phyloP scores from a whole-genome alignment of 2,888 invertebrate species.

The Eristalis arbustorum region DNA sequence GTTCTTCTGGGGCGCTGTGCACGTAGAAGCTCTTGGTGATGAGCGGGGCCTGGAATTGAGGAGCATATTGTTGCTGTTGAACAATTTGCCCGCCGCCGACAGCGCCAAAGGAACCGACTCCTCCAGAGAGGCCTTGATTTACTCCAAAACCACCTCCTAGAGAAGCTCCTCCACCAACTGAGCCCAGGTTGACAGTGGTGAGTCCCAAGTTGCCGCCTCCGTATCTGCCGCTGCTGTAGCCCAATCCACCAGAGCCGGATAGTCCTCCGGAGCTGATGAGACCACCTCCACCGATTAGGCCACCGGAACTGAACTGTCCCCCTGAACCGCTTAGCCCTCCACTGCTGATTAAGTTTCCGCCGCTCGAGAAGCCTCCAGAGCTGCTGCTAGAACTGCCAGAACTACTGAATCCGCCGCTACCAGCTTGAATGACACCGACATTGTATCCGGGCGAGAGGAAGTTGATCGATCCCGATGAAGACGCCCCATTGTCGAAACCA shows the following conservation, averaged over 20 bases:
- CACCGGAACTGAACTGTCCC: background rate
- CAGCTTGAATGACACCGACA: background rate
- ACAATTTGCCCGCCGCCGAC: background rate
- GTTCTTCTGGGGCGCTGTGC: conserved; percentile 78
- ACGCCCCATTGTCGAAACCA: conserved; percentile 1
- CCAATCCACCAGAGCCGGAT: conserved; percentile 44
- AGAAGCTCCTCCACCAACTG: background rate
- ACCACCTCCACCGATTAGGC: conserved; percentile 10
- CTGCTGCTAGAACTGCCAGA: background rate
- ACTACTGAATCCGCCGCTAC: background rate
- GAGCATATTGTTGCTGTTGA: conserved; percentile 31
- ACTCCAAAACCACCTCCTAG: conserved; percentile 53
- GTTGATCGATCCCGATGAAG: background rate
- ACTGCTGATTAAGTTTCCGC: background rate
- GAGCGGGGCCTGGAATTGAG: conserved; percentile 71
- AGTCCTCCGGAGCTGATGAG: conserved; percentile 32
- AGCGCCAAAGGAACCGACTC: background rate
- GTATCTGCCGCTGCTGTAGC: background rate
- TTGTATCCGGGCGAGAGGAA: conserved; percentile 39
- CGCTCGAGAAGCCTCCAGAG: background rate
- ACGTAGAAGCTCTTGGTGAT: conserved; percentile 78
- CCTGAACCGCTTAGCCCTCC: background rate
- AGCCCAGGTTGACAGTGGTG: background rate
- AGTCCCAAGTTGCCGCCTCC: background rate
- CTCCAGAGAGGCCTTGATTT: background rate